Evolutionary conservation across 2,888 invertebrate species (phyloP).

Genomic region (Cinara cedri): DNA sequence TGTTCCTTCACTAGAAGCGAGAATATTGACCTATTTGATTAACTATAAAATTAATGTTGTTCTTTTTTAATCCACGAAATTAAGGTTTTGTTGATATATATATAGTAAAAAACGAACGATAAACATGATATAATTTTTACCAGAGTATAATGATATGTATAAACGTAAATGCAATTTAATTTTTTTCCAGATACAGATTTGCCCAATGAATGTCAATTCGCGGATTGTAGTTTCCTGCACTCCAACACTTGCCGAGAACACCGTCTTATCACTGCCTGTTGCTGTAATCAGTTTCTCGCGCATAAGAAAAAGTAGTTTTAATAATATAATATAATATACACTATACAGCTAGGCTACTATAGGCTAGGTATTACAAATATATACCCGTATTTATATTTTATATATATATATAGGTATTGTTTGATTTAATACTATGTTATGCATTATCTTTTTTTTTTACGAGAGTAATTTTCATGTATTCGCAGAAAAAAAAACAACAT

Average conservation of each 20-base stretch:
- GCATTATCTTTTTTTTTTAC: background rate
- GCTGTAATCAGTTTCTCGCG: conserved; percentile 69
- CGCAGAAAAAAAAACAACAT: no score
- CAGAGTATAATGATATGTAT: no score
- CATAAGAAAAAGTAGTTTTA: conserved; percentile 33
- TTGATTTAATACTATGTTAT: background rate
- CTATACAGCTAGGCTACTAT: no score
- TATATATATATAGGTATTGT: background rate
- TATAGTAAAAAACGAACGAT: no score
- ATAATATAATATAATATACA: background rate
- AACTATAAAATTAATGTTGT: no score
- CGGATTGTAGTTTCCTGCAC: conserved; percentile 75
- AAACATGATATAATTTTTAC: no score
- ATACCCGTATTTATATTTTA: no score
- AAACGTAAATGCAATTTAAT: background rate
- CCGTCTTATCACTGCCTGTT: conserved; percentile 74
- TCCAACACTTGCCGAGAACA: conserved; percentile 78
- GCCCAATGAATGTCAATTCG: conserved; percentile 70
- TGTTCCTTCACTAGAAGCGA: no score
- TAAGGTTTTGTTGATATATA: no score
- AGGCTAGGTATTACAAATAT: no score
- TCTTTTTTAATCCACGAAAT: no score
- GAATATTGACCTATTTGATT: no score
- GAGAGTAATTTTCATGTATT: background rate
- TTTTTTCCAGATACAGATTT: conserved; percentile 65